Evolutionary conservation across 2,797 vertebrate species (phyloP).

Genomic region (Lagorchestes hirsutus): DNA sequence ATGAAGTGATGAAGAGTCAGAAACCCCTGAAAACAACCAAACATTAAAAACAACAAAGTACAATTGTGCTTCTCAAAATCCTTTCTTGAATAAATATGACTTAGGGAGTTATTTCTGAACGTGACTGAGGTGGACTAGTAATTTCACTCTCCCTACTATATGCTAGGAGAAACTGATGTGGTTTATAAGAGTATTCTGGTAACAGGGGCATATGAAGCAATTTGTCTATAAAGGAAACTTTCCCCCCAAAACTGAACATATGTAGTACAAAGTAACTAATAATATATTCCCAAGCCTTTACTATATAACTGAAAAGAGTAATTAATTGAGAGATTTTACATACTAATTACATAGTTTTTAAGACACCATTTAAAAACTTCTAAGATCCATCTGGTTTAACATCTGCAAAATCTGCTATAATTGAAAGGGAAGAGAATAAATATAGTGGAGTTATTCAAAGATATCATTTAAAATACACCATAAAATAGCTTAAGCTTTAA

Average conservation of each 20-base stretch:
- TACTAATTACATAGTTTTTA: conserved; percentile 76
- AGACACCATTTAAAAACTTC: conserved; percentile 57
- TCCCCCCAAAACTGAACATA: conserved; percentile 58
- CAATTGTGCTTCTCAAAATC: background rate
- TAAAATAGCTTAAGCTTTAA: conserved; percentile 42
- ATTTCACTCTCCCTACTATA: background rate
- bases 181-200: conserved; percentile 53
- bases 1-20: background rate
- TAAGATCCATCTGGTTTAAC: conserved; percentile 68
- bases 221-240: conserved; percentile 70
- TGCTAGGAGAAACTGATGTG: conserved; percentile 51
- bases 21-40: background rate
- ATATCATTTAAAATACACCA: conserved; percentile 24
- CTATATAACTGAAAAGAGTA: conserved; percentile 69
- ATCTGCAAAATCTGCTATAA: conserved; percentile 67
- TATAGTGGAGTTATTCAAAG: conserved; percentile 60
- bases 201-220: conserved; percentile 61
- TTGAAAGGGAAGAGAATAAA: conserved; percentile 59
- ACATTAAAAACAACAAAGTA: background rate
- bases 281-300: conserved; percentile 59
- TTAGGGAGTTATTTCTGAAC: background rate
- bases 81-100: background rate
- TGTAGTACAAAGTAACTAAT: conserved; percentile 64
- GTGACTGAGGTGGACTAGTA: background rate
- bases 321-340: conserved; percentile 69